Base-by-base conservation (phyloP, 2,113 vertebrate species). In the Microcebus ravelobensis region DNA sequence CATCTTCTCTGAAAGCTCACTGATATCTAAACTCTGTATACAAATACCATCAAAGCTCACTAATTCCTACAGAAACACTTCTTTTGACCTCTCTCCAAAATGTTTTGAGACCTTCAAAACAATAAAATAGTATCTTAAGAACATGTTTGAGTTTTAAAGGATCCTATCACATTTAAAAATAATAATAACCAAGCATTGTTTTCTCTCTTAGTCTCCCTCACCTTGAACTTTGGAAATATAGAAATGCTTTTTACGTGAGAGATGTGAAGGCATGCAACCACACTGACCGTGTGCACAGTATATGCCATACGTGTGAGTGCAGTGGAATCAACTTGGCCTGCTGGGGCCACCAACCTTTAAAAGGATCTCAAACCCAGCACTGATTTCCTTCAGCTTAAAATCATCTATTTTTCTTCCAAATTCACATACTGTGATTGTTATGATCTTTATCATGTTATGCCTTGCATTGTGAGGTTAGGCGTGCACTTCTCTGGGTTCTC, bases 221-320 rank as follows among this genome's bases (percentile, higher is more conserved):
- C n/a, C 91, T 86, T 94, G 39, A 93, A 85, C 55, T 52, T 77
- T 90, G 65, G 20, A 94, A 77, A 91, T 45, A 42, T 45, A 71
- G 39, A 84, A 70, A n/a, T 45, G 17, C 6, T 45, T 91, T 82
- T 50, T 48, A 84, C 7, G 21, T 59, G 88, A 90, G 76, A 90
- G 10, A 27, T 3, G 4, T 48, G 52, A 94, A 94, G 85, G 34
- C 45, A 77, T 34, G 73, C 70, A 96, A 87, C 59, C 50, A n/a
- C 6, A 23, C 14, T 57, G 36, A n/a, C 63, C 48, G 8, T 63
- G 25, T 68, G 29, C 21, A 76, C 34, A 82, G 23, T 48, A 39
- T 48, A 42, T 70, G 50, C 29, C 82, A 81, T 89, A 50, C 13
- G 71, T 50, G 9, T 31, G 83, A 90, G 85, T 8, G 25, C 17